Evolutionary conservation across 2,888 invertebrate genomes (phyloP).

Genomic region (Ornithoptera alexandrae): DNA sequence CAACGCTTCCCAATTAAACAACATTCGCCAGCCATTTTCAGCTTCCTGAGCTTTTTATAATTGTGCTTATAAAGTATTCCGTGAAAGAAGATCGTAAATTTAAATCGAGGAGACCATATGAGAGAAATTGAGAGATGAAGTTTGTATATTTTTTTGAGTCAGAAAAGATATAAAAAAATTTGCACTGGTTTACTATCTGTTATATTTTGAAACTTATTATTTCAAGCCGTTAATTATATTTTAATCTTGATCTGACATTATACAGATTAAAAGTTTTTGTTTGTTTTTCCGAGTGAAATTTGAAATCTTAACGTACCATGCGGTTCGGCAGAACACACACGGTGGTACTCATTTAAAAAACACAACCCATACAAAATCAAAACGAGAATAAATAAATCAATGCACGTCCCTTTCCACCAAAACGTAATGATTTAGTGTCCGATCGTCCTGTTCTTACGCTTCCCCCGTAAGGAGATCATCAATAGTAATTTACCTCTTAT

Average conservation of each 20-base stretch:
- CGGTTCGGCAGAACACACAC: conserved; percentile 11
- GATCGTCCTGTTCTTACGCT: conserved; percentile 2
- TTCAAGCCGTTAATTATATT: background rate
- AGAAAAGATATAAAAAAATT: no score
- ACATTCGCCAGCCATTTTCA: background rate
- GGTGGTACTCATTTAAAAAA: background rate
- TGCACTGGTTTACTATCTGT: no score
- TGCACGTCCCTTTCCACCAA: conserved; percentile 4
- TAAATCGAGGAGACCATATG: background rate
- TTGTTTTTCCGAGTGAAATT: background rate
- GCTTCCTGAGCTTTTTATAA: background rate
- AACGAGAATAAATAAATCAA: conserved; percentile 19
- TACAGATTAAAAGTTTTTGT: background rate
- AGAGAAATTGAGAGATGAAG: no score
- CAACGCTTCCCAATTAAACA: background rate
- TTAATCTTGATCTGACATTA: background rate
- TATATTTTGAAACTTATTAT: no score
- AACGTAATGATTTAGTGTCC: conserved; percentile 13
- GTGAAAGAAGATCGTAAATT: background rate
- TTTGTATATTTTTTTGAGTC: no score
- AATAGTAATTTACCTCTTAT: conserved; percentile 16
- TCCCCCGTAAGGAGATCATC: background rate
- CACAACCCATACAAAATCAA: background rate
- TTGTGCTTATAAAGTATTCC: background rate
- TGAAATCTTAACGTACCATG: background rate